These are phyloP conservation scores for Apolygus lucorum DNA, from an alignment of 1,140 invertebrate species.

Conservation along the genomic window DNA sequence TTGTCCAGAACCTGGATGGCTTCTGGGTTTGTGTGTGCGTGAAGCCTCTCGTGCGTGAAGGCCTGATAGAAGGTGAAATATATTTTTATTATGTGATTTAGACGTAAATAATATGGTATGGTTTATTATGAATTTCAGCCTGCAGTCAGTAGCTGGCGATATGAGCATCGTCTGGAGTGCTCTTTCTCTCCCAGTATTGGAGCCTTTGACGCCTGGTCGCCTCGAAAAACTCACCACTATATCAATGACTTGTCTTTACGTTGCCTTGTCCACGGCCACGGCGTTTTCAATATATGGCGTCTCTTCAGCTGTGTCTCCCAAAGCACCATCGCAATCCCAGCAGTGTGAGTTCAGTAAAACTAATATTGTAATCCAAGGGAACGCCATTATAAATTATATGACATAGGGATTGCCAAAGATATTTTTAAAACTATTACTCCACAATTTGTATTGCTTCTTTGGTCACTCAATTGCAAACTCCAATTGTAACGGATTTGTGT, in stretches of 20 bases:
- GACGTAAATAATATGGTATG: too few relatives aligned
- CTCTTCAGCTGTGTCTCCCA: slow-evolving; percentile 52
- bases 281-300: slow-evolving; percentile 57
- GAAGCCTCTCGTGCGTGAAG: too few relatives aligned
- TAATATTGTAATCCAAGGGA: not conserved
- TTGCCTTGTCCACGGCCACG: slow-evolving; percentile 60
- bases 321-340: slow-evolving; percentile 26
- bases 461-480: not conserved
- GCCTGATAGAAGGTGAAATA: too few relatives aligned
- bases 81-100: too few relatives aligned
- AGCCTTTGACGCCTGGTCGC: slow-evolving; percentile 71
- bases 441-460: too few relatives aligned
- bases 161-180: slow-evolving; percentile 73
- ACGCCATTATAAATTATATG: too few relatives aligned
- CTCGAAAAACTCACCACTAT: slow-evolving; percentile 68
- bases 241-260: slow-evolving; percentile 69
- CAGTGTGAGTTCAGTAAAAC: slow-evolving; percentile 15
- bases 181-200: slow-evolving; percentile 72
- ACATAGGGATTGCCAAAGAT: too few relatives aligned
- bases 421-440: too few relatives aligned
- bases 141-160: slow-evolving; percentile 69
- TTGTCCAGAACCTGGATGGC: too few relatives aligned
- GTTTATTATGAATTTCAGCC: slow-evolving; percentile 42
- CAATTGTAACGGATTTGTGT: not conserved
- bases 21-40: too few relatives aligned